Evolutionary conservation across 2,888 invertebrate genomes (phyloP), one percentile per base, ranked within the genome.

Genomic region (Patella caerulea): DNA sequence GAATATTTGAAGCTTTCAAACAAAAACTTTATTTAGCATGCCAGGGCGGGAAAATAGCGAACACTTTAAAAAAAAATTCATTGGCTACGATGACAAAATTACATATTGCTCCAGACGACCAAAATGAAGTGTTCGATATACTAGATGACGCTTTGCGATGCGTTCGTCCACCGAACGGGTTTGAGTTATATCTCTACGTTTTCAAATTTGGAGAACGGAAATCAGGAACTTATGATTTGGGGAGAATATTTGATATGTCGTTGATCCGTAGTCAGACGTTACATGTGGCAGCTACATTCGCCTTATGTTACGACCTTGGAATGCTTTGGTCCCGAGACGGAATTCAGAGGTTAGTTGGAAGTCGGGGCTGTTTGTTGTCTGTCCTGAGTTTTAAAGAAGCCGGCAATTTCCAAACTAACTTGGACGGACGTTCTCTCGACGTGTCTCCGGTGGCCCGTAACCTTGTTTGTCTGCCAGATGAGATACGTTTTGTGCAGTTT

Each of bases 151-250:
- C 56, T 17, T 17, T 56, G 56, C 3, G 56, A 56, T 5, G 15
- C 17, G 56, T 56, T 56, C 15, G 56, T 56, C 15, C 17, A 17
- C 56, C 56, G 17, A 56, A 56, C 17, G 56, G 56, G 14, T 56
- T 56, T n/a, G 56, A 17, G 56, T 9, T 56, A 5, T 56, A 56
- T 56, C 15, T 56, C 15, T 56, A 56, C 56, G 56, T n/a, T n/a
- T 56, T 56, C 56, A 56, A 56, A n/a, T 56, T 56, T 56, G 56
- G 56, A 56, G 56, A 56, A 9, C 56, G 56, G 56, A 56, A 56
- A 56, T 3, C 56, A 5, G 56, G 56, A 17, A 56, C 17, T n/a
- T 56, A 56, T n/a, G 56, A 56, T 56, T 17, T 56, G 56, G 3
- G 56, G 15, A 56, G 56, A 17, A n/a, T 56, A n/a, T 56, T 56